phyloP scores from a whole-genome alignment of 2,888 invertebrate species.

The Gastrophysa polygoni region DNA sequence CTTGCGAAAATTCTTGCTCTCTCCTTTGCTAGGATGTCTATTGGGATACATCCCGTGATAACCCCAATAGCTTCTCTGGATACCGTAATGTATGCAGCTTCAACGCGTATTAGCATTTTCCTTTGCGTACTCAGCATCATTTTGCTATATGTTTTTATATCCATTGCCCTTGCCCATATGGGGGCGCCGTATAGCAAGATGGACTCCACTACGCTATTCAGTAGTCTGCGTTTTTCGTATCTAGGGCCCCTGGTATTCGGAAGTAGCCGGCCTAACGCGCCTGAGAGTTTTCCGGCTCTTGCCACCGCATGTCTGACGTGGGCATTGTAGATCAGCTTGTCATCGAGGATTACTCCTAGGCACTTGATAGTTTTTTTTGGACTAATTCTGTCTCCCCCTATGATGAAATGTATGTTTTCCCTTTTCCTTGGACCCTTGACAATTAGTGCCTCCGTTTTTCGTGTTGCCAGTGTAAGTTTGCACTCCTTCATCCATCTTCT shows the following conservation, averaged over 20 bases:
- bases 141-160: conserved; percentile 9
- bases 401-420: neutral
- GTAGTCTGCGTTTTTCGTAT: neutral
- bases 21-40: conserved; percentile 5
- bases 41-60: conserved; percentile 1
- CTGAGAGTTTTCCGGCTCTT: neutral
- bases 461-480: too few species aligned
- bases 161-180: conserved; percentile 11
- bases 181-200: conserved; percentile 17
- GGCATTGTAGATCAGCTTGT: neutral
- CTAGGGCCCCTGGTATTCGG: conserved; percentile 10
- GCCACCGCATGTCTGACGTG: neutral
- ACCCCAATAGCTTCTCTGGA: conserved; percentile 1
- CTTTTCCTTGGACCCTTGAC: neutral
- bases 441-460: too few species aligned
- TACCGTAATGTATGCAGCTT: conserved; percentile 5
- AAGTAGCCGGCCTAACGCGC: neutral
- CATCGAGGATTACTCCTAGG: conserved; percentile 7
- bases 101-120: conserved; percentile 8
- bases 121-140: conserved; percentile 9
- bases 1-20: neutral
- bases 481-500: too few species aligned
- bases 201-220: conserved; percentile 11
- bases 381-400: neutral
- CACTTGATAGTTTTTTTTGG: conserved; percentile 8